Evolutionary conservation across 2,113 vertebrate genomes (phyloP), one percentile per base, ranked within the genome.

Genomic region (Ammodytes dubius): DNA sequence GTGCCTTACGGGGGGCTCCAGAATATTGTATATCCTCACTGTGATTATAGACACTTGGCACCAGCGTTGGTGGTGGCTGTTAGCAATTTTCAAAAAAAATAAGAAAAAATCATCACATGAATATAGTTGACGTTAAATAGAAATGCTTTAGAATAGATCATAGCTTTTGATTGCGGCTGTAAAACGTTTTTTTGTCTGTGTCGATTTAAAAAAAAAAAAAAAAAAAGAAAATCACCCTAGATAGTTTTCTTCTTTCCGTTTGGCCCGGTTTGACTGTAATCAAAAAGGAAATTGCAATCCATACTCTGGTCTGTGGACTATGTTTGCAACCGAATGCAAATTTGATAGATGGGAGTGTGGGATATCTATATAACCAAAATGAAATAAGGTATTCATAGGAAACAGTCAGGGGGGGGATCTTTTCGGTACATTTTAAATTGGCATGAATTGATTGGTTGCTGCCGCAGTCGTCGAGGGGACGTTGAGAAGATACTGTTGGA

Each of bases 41-140:
- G 70, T 85, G 82, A 91, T 90, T 91, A 89, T 82, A 84, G 87
- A 85, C 84, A 84, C 89, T 88, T 83, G 79, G 87, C 85, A 43
- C 27, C 77, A 79, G 82, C 63, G 52, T 27, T 27, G 27, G 2
- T 74, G 87, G 54, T 64, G 27, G 68, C 85, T 57, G 77, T 70
- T 75, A 53, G 76, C 80, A 80, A 88, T 91, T 90, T 87, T 27
- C 27, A 27, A 27, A 27, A 27, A 27, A 27, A 27, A 27, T 27
- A 27, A 27, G 27, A 27, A 27, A 73, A 83, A 87, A 90, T 87
- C 88, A 86, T 74, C 75, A 67, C 81, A 82, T 82, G 87, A 91
- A 86, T 72, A 50, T 72, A 50, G 72, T 56, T 79, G 74, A 80
- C 72, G 67, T 87, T 91, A 88, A 88, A 83, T 60, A 59, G 40